Conservation (phyloP, 2,113 vertebrate species). For the Pimephales promelas region DNA sequence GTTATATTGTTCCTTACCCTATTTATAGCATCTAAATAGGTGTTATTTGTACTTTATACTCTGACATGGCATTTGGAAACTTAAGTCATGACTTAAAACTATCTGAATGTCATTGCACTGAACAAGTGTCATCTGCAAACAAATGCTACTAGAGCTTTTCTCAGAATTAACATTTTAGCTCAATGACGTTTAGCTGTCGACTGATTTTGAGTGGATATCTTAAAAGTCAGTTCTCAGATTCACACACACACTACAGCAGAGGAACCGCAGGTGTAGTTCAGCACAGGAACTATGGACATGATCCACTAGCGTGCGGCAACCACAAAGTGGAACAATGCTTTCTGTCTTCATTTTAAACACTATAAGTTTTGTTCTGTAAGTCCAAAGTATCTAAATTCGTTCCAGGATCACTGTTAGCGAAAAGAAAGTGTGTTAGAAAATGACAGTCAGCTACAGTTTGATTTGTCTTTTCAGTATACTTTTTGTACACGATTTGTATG, state of each 20-base stretch:
- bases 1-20: background rate
- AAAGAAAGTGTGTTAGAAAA: background rate
- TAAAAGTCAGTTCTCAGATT: background rate
- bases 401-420: background rate
- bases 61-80: background rate
- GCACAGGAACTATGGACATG: background rate
- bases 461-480: background rate
- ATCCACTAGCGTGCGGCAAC: background rate
- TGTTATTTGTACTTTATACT: background rate
- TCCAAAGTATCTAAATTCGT: background rate
- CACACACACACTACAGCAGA: background rate
- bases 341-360: background rate
- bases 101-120: background rate
- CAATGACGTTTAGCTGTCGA: background rate
- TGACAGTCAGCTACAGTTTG: background rate
- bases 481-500: background rate
- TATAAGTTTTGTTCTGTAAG: background rate
- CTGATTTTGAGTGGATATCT: background rate
- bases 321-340: background rate
- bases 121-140: background rate
- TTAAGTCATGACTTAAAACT: background rate
- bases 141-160: background rate
- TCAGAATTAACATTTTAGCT: background rate
- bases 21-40: background rate
- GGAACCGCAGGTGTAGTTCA: background rate